A percentile compares a stretch with the other conserved stretches of the same genome.
phyloP scores from a whole-genome alignment of 2,888 invertebrate genomes.

The Griposia aprilina region DNA sequence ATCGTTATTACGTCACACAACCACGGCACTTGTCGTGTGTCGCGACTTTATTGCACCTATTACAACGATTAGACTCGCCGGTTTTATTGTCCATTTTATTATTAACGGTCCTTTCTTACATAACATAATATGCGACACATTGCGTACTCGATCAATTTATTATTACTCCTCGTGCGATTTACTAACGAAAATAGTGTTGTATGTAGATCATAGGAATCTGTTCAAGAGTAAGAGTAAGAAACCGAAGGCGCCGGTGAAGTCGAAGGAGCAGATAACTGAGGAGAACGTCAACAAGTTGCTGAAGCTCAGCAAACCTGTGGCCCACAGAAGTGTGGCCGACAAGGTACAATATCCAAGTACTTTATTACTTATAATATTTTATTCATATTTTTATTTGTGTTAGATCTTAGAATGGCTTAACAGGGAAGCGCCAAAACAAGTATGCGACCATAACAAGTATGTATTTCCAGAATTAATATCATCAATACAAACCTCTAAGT shows the following conservation, averaged over 20 bases:
- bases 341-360: conserved; percentile 78
- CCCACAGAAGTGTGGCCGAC: conserved; percentile 80
- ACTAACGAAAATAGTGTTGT: conserved; percentile 2
- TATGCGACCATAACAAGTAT: no score
- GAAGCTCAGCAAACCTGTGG: conserved; percentile 82
- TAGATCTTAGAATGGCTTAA: background rate
- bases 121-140: conserved; percentile 31
- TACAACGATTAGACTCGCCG: conserved; percentile 37
- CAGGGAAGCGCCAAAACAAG: no score
- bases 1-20: conserved; percentile 52
- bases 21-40: conserved; percentile 7
- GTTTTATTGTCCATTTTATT: conserved; percentile 50
- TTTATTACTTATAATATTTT: background rate
- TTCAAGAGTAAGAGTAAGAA: conserved; percentile 72
- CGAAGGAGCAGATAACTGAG: conserved; percentile 76
- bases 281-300: conserved; percentile 88
- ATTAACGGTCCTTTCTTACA: conserved; percentile 31
- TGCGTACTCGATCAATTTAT: background rate
- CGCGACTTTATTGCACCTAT: conserved; percentile 45
- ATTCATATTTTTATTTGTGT: background rate
- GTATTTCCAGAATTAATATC: no score
- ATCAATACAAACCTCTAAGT: no score
- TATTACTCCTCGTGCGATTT: background rate
- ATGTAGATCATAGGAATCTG: conserved; percentile 64
- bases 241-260: conserved; percentile 64